Conservation (phyloP, 2,888 invertebrate genomes). For the Mechanitis mazaeus region DNA sequence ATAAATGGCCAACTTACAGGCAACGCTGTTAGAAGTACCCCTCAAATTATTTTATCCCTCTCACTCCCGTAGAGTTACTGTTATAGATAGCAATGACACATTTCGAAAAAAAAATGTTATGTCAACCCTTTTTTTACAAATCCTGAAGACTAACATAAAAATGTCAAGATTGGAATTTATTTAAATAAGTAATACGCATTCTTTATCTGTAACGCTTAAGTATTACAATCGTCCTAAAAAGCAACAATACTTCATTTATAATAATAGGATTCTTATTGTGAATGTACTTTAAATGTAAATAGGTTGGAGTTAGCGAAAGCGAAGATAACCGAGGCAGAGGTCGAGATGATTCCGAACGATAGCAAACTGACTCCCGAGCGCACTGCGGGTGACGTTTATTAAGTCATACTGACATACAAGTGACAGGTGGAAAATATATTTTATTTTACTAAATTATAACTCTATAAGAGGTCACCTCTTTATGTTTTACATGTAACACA, state of each 20-base stretch:
- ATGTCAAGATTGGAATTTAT: neutral
- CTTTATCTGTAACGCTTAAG: neutral
- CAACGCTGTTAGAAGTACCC: too few relatives aligned
- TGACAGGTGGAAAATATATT: neutral
- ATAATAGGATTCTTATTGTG: constrained; percentile 17
- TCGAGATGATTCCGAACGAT: constrained; percentile 27
- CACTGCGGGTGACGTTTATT: constrained; percentile 18
- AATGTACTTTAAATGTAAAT: constrained; percentile 28
- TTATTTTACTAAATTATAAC: too few relatives aligned
- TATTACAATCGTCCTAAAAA: neutral
- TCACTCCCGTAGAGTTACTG: too few relatives aligned
- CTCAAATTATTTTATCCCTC: too few relatives aligned
- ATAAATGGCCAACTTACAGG: too few relatives aligned
- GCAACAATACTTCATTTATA: constrained; percentile 9
- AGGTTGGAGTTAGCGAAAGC: constrained; percentile 32
- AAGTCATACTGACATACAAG: neutral
- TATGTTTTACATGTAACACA: too few relatives aligned
- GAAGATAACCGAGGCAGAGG: constrained; percentile 28
- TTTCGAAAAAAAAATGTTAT: too few relatives aligned
- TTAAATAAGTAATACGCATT: neutral
- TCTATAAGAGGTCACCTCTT: too few relatives aligned
- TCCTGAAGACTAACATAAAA: too few relatives aligned
- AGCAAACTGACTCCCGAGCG: constrained; percentile 14
- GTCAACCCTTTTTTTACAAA: too few relatives aligned
- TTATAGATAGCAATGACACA: too few relatives aligned